Evolutionary conservation across 2,797 vertebrate genomes (phyloP).

Genomic region (Propithecus perrieri): DNA sequence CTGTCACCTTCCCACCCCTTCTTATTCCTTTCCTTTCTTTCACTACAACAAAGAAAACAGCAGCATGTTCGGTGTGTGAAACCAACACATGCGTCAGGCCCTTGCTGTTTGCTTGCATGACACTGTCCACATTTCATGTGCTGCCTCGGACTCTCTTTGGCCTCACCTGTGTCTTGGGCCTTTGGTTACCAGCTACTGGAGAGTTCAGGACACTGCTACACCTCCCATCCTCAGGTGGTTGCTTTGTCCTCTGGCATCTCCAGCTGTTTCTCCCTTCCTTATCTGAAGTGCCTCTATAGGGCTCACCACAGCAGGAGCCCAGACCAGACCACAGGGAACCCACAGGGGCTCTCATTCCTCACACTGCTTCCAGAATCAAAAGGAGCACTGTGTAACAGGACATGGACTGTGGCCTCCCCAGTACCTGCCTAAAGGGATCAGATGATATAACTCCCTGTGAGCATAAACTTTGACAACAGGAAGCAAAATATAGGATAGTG

Average conservation of each 20-base stretch:
- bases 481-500: neutral
- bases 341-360: no score
- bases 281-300: no score
- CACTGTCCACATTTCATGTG: neutral
- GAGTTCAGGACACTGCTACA: neutral
- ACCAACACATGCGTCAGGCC: fast-evolving
- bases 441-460: neutral
- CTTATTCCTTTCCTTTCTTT: neutral
- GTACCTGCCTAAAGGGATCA: neutral
- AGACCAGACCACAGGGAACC: neutral
- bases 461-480: neutral
- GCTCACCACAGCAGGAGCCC: neutral
- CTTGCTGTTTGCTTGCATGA: neutral
- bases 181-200: neutral
- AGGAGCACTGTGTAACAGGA: neutral
- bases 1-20: neutral
- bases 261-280: neutral
- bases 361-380: neutral
- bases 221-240: neutral
- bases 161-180: neutral
- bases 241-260: neutral
- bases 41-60: neutral
- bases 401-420: neutral
- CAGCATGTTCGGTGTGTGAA: neutral
- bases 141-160: neutral